Evolutionary conservation across 1,140 invertebrate species (phyloP), one percentile per base, ranked within the genome.

Genomic region (Diploscapter pachys): DNA sequence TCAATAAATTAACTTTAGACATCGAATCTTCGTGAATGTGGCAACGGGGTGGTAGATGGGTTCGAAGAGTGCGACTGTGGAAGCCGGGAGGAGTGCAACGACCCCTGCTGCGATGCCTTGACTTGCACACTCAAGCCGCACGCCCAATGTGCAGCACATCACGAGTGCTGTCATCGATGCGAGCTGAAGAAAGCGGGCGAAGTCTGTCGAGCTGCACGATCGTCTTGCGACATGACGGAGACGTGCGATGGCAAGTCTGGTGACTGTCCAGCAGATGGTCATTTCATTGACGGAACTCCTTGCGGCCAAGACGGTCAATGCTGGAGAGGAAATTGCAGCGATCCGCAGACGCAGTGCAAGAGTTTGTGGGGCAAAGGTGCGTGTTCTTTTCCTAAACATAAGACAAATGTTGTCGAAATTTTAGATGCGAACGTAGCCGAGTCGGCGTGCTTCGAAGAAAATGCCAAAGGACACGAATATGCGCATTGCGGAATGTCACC

Each of bases 31-130:
- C 80, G 82, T 61, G 78, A 80, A 50, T 84, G 83, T 72, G 83
- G 83, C 61, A 84, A 84, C 71, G 84, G 83, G 9, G 63, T 84
- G n/a, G 77, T 84, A 9, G 83, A 84, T 68, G 81, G 73, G 2
- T 79, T 75, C 9, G 83, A 84, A 59, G 82, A 84, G 71, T 84
- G 83, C 74, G 83, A 84, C 73, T 84, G 83, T 67, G 83, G 83
- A n/a, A 66, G 78, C 1, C 64, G 82, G 9, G 82, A 84, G 50
- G 77, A 85, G 64, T 84, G 83, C 74, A 66, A 71, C 54, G 83
- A 84, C 75, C 84, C 83, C 4, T 84, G 83, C 67, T 84, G 83
- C 69, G 83, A 84, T 63, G 84, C 83, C 5, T 61, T 85, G 8
- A 85, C 83, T 9, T 84, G 83, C 70, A 85, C 80, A 5, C 80